Evolutionary conservation across 2,888 invertebrate genomes (phyloP), one percentile per base, ranked within the genome.

Genomic region (Tetragonula carbonaria): DNA sequence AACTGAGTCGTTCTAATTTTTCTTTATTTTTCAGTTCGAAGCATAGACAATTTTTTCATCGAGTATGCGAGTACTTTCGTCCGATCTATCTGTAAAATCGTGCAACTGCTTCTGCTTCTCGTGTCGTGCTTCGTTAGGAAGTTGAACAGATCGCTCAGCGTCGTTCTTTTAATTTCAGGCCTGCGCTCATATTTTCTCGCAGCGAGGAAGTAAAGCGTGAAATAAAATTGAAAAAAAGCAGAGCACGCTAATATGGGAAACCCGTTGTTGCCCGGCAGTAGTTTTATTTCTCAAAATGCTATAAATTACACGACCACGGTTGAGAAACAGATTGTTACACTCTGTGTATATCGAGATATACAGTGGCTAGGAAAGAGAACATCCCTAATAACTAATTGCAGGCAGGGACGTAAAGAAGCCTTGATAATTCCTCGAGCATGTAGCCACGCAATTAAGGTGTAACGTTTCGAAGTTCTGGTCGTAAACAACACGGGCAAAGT

Each of bases 401-500:
- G 45, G 8, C 45, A 87, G 84, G 89, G 82, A 84, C 62, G 88
- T 73, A 88, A 87, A 88, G 90, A 90, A 91, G 89, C 88, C 90
- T 90, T 89, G 91, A 91, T 92, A 91, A 91, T 92, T 92, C 87
- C 74, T 90, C 87, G 91, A 91, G 91, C 91, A 93, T 92, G 91
- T 90, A 91, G 90, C 86, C 85, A 85, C 87, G 89, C 89, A 92
- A 93, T 93, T 91, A 93, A 93, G 92, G 91, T 91, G 91, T 91
- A 92, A 91, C 88, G 89, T 92, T 92, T 91, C 87, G 87, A 91
- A 90, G 91, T 92, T 92, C 91, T 90, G 92, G 89, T 92, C 93
- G 92, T 94, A 94, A 94, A 94, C 93, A 93, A 92, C 92, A 87
- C 91, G 92, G 90, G 92, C 90, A 93, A 93, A 92, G 93, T 92